Percentiles rank a stretch among this genome's conserved stretches.
Conservation (phyloP, 1,140 invertebrate genomes). For the Formica selysi region DNA sequence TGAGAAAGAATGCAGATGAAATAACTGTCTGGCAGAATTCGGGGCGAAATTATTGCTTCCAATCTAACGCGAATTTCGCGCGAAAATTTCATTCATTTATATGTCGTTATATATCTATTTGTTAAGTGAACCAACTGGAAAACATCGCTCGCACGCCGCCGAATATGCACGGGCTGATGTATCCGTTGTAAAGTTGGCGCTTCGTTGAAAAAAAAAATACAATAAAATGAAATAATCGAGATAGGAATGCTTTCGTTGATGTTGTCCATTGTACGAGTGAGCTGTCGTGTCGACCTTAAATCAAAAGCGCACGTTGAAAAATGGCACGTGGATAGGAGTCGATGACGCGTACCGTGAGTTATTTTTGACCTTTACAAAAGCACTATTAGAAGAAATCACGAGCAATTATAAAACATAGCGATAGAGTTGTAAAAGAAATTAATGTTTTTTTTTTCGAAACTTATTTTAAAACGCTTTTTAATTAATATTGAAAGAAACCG, state of each 20-base stretch:
- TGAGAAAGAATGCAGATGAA: slow-evolving; percentile 53
- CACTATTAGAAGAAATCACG: not conserved
- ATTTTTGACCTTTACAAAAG: slow-evolving; percentile 2
- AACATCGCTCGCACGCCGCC: slow-evolving; percentile 16
- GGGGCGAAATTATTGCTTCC: slow-evolving; percentile 35
- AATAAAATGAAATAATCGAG: slow-evolving; percentile 29
- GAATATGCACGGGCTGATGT: slow-evolving; percentile 16
- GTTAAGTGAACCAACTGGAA: slow-evolving; percentile 25
- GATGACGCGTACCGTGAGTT: slow-evolving; percentile 42
- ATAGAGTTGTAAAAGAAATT: not conserved
- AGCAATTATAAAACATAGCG: not conserved
- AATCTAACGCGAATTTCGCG: slow-evolving; percentile 34
- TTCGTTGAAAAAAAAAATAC: not conserved
- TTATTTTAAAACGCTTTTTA: not conserved
- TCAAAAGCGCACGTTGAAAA: slow-evolving; percentile 58
- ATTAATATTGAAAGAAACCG: not conserved
- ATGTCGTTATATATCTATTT: slow-evolving; percentile 38
- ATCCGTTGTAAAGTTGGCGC: slow-evolving; percentile 24
- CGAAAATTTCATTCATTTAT: slow-evolving; percentile 60
- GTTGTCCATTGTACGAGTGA: slow-evolving; percentile 39
- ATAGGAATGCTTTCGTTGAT: slow-evolving; percentile 44
- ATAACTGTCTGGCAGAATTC: slow-evolving; percentile 39
- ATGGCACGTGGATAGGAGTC: slow-evolving; percentile 47
- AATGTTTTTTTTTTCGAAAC: not conserved
- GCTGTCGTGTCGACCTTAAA: slow-evolving; percentile 56